These are phyloP conservation scores for Agrypnus murinus DNA, from an alignment of 2,888 invertebrate genomes.

Conservation along the genomic window DNA sequence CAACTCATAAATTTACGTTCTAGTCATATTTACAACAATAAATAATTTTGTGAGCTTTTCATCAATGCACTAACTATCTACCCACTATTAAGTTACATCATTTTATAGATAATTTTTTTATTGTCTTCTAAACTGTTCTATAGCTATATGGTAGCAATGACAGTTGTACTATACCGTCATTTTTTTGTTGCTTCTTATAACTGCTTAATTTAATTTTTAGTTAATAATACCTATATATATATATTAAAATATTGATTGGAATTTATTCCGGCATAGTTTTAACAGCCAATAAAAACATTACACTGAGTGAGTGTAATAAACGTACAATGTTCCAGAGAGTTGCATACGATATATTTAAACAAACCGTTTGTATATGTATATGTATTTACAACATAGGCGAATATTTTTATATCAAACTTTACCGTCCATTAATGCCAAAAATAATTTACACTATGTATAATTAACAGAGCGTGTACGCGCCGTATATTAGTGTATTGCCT, in stretches of 20 bases:
- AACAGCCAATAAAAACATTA: constrained; percentile 29
- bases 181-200: too few relatives aligned
- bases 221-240: too few relatives aligned
- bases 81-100: neutral
- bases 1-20: constrained; percentile 29
- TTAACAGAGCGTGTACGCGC: constrained; percentile 50
- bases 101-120: neutral
- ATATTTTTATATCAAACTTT: constrained; percentile 47
- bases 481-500: constrained; percentile 48
- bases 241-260: constrained; percentile 14
- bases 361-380: constrained; percentile 41
- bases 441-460: constrained; percentile 50
- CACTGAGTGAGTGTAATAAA: constrained; percentile 21
- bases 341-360: constrained; percentile 41
- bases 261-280: constrained; percentile 18
- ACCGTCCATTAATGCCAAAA: constrained; percentile 51
- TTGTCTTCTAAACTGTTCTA: neutral
- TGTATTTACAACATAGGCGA: too few relatives aligned
- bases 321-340: constrained; percentile 9
- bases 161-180: too few relatives aligned
- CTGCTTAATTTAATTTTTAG: too few relatives aligned
- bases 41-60: constrained; percentile 14
- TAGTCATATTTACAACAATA: constrained; percentile 25
- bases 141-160: neutral
- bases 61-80: neutral